Conservation (phyloP, 2,888 invertebrate species). For the Harpalus rufipes region DNA sequence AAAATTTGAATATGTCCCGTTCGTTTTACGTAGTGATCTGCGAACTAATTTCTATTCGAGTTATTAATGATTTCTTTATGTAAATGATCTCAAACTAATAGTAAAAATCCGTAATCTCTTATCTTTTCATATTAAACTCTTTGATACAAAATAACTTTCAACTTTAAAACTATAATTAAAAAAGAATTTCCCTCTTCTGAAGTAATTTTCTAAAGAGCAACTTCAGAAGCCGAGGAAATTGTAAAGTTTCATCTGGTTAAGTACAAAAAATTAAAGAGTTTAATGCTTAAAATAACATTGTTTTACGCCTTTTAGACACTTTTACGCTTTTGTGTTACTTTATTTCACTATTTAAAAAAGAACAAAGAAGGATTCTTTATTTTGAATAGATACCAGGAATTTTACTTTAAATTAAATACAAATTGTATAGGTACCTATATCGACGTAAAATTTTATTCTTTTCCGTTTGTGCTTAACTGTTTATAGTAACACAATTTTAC, state of each 20-base stretch:
- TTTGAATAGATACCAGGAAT: no score
- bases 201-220: background rate
- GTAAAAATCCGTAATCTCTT: background rate
- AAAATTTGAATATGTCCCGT: background rate
- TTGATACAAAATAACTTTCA: background rate
- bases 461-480: no score
- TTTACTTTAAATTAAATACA: no score
- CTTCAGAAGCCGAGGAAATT: background rate
- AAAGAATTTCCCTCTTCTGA: background rate
- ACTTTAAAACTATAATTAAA: constrained; percentile 7
- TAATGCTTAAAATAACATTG: background rate
- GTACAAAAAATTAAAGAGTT: background rate
- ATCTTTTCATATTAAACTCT: background rate
- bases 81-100: background rate
- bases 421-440: no score
- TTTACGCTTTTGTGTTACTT: background rate
- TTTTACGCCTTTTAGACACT: background rate
- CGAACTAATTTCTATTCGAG: background rate
- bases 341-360: background rate
- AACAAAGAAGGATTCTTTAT: background rate
- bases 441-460: no score
- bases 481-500: no score
- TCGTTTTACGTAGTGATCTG: background rate
- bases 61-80: background rate
- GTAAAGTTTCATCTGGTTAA: constrained; percentile 2